Conservation (phyloP, 2,113 vertebrate species). For the Chrysemys picta region DNA sequence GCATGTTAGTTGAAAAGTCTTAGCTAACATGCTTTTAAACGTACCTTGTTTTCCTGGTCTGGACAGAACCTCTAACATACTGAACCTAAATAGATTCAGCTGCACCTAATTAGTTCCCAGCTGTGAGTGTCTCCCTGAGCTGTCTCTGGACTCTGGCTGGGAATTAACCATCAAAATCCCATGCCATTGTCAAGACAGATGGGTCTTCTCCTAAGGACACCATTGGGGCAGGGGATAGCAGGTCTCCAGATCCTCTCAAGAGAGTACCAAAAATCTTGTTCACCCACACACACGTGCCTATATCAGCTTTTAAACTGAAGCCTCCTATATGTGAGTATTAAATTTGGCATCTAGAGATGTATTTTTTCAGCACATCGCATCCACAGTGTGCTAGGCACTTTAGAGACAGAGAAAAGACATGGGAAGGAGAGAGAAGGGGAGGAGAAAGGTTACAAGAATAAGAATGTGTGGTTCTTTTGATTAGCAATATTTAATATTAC, state of each 20-base stretch:
- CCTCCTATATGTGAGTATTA: neutral
- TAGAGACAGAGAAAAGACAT: neutral
- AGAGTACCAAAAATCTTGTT: neutral
- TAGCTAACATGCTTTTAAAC: neutral
- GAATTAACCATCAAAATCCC: neutral
- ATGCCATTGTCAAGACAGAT: neutral
- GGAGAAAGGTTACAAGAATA: neutral
- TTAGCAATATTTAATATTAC: neutral
- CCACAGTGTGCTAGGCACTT: neutral
- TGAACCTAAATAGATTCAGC: neutral
- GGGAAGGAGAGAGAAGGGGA: neutral
- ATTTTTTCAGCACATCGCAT: neutral
- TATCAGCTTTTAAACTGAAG: neutral
- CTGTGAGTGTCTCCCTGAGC: neutral
- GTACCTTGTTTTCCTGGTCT: neutral
- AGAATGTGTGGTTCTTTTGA: neutral
- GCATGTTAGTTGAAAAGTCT: neutral
- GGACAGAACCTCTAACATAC: neutral
- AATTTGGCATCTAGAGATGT: neutral
- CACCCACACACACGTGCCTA: neutral
- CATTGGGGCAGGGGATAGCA: neutral
- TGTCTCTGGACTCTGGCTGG: neutral
- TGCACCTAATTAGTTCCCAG: neutral
- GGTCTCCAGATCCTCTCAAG: neutral
- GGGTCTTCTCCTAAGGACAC: neutral